Evolutionary conservation across 2,797 vertebrate genomes (phyloP), one percentile per base, ranked within the genome.

Genomic region (Harpagifer antarcticus): DNA sequence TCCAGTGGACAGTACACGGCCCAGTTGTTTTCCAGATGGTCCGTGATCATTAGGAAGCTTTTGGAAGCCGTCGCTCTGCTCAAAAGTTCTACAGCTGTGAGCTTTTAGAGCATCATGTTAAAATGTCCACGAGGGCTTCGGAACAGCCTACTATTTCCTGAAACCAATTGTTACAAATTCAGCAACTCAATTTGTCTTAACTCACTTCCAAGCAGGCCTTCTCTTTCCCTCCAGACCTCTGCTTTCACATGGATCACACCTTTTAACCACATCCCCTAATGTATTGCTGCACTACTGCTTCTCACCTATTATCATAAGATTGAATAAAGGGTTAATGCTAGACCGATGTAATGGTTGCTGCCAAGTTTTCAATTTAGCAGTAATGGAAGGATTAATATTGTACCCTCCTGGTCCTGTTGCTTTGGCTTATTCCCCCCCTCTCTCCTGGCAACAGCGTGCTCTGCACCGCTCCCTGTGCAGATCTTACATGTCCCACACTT

Each of bases 1-100:
- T 75, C 74, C 74, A 72, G 82, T 71, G 82, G 86, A 84, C 81
- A 61, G 78, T 69, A 69, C 80, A 78, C 3, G 44, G 81, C 75
- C 82, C 88, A 85, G 83, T 93, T 90, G 90, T 87, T 92, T 86
- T 78, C 83, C 91, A 92, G 90, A 93, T 91, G 91, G 87, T 88
- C 85, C 69, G 69, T 67, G 76, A 81, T 90, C 89, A 92, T 91
- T 85, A 84, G 86, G 70, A 61, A 68, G 84, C 81, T 84, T 85
- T 93, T 90, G 91, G 88, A 92, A 89, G 84, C 78, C 44, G 63
- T 80, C 89, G 67, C 82, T 92, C 85, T 61, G 79, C 83, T 79
- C 72, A 85, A 88, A 90, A 84, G 68, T 85, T 84, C 53, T 77
- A 82, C 90, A 92, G 88, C 90, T 92, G 90, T 73, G 81, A 90